phyloP scores from a whole-genome alignment of 1,140 invertebrate genomes.

The Leptinotarsa texana region DNA sequence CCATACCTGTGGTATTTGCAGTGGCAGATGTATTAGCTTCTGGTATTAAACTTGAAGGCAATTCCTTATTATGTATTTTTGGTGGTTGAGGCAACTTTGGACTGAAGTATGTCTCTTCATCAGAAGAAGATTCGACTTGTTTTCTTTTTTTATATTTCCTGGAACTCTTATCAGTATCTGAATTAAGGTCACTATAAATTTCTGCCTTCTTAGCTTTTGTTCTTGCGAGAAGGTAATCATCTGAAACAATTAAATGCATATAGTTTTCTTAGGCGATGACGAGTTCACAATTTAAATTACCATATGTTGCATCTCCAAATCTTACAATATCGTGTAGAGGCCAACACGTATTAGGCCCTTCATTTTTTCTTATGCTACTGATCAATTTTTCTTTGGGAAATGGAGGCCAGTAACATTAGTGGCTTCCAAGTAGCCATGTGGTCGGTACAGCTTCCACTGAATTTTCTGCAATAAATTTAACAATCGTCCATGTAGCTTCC shows the following conservation, averaged over 20 bases:
- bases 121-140: background rate
- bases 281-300: conserved; percentile 1
- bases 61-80: background rate
- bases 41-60: too few relatives aligned
- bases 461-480: conserved; percentile 7
- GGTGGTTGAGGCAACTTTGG: background rate
- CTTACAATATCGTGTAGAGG: background rate
- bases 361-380: background rate
- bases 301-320: conserved; percentile 27
- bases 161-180: background rate
- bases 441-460: conserved; percentile 4
- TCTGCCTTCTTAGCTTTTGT: background rate
- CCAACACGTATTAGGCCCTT: conserved; percentile 8
- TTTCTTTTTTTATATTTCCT: background rate
- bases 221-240: background rate
- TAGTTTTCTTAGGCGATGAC: background rate
- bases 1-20: too few relatives aligned
- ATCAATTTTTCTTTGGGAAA: conserved; percentile 8
- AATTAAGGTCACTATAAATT: background rate
- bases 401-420: conserved; percentile 10
- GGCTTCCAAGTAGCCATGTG: background rate
- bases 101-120: background rate
- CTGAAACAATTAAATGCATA: background rate
- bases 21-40: too few relatives aligned
- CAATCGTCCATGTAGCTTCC: background rate